Percentiles rank a stretch among this genome's conserved stretches.
These are phyloP conservation scores for Cecropterus lyciades DNA, from an alignment of 1,140 invertebrate genomes.

Conservation along the genomic window DNA sequence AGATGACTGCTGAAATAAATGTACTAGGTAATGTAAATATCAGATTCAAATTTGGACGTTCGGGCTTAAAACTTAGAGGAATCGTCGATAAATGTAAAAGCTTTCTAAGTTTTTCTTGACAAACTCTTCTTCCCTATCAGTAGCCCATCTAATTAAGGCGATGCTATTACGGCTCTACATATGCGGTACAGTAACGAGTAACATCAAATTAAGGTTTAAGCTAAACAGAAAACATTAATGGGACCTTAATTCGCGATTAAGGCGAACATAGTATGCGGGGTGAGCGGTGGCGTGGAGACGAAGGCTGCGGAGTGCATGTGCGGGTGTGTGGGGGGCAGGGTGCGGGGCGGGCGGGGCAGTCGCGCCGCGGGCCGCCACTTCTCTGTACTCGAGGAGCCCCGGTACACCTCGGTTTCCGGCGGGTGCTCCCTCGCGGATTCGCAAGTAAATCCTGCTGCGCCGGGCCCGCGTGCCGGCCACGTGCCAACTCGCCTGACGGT, in stretches of 20 bases:
- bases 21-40: too few relatives aligned
- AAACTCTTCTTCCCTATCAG: background rate
- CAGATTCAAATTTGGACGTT: too few relatives aligned
- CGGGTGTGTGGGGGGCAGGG: slow-evolving; percentile 61
- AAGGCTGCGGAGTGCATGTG: slow-evolving; percentile 75
- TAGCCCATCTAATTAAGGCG: background rate
- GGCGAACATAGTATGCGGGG: slow-evolving; percentile 83
- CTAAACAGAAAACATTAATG: slow-evolving; percentile 79
- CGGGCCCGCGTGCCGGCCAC: slow-evolving; percentile 70
- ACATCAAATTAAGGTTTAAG: slow-evolving; percentile 76
- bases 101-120: background rate
- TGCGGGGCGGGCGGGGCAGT: slow-evolving; percentile 52
- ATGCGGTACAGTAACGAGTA: slow-evolving; percentile 57
- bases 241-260: slow-evolving; percentile 83
- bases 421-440: slow-evolving; percentile 76
- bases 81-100: background rate
- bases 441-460: slow-evolving; percentile 65
- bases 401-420: slow-evolving; percentile 81
- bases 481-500: slow-evolving; percentile 62
- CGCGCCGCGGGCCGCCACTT: slow-evolving; percentile 76
- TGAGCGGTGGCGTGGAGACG: slow-evolving; percentile 83
- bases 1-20: too few relatives aligned
- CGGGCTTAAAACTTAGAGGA: too few relatives aligned
- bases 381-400: slow-evolving; percentile 80
- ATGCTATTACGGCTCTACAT: slow-evolving; percentile 10